These are phyloP conservation scores for Globodera ellingtonae DNA, from an alignment of 1,140 invertebrate genomes.

Conservation along the genomic window DNA sequence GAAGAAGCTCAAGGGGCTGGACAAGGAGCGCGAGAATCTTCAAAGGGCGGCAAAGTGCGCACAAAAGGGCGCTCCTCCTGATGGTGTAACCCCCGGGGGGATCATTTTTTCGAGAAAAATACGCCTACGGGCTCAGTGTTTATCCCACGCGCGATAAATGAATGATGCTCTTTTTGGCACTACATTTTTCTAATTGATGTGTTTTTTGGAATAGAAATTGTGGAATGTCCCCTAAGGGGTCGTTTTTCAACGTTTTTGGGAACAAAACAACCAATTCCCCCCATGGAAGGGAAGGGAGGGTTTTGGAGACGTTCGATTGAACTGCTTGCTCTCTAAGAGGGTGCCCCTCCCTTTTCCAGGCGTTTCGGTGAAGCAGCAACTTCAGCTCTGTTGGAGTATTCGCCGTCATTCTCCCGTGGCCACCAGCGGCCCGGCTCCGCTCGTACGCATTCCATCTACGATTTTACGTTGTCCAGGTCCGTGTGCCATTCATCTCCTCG, in stretches of 20 bases:
- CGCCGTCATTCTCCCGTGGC: neutral
- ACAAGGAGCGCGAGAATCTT: constrained; percentile 20
- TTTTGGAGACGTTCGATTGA: too few relatives aligned
- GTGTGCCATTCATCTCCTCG: neutral
- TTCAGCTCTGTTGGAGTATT: constrained; percentile 8
- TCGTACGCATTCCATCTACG: constrained; percentile 9
- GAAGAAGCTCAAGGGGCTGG: constrained; percentile 47
- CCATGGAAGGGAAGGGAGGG: too few relatives aligned
- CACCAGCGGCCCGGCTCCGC: neutral
- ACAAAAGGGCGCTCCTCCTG: neutral
- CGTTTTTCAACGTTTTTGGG: too few relatives aligned
- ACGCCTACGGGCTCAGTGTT: too few relatives aligned
- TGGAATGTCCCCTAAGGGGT: too few relatives aligned
- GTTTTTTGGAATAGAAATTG: too few relatives aligned
- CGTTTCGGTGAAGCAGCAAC: constrained; percentile 1
- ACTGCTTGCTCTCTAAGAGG: too few relatives aligned
- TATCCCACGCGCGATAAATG: too few relatives aligned
- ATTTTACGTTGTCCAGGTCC: neutral
- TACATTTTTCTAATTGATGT: too few relatives aligned
- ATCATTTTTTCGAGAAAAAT: too few relatives aligned
- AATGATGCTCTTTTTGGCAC: too few relatives aligned
- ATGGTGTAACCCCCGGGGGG: neutral
- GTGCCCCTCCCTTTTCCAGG: neutral
- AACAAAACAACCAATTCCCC: too few relatives aligned
- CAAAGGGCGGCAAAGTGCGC: constrained; percentile 4